These are phyloP conservation scores for Ceratoteleas bidentatus DNA, from an alignment of 1,140 invertebrate species.

Conservation along the genomic window DNA sequence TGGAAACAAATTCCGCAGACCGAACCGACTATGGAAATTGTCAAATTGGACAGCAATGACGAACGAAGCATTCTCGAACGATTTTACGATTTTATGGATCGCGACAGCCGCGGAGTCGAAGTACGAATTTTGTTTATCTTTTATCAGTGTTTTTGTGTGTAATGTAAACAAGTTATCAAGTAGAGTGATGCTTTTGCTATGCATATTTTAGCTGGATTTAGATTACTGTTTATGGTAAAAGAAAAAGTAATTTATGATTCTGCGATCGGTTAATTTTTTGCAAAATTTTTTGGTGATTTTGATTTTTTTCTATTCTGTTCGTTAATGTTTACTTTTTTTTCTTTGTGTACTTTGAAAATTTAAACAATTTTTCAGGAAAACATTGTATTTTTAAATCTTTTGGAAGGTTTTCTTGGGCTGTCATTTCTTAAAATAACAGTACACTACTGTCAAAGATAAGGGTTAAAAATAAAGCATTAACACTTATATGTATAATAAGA, in stretches of 20 bases:
- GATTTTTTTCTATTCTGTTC: not conserved
- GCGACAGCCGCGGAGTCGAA: slow-evolving; percentile 77
- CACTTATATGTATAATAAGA: not conserved
- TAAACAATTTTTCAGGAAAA: not conserved
- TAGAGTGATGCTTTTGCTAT: no score
- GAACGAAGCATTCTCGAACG: slow-evolving; percentile 69
- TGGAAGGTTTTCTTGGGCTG: slow-evolving; percentile 1
- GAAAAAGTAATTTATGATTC: no score
- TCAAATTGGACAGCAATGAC: slow-evolving; percentile 23
- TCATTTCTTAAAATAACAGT: slow-evolving; percentile 27
- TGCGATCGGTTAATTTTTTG: no score
- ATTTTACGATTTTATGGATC: slow-evolving; percentile 76
- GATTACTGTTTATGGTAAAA: no score
- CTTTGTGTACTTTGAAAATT: not conserved
- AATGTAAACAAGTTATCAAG: not conserved
- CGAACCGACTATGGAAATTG: slow-evolving; percentile 11
- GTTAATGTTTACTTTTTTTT: not conserved
- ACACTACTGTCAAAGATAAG: slow-evolving; percentile 3
- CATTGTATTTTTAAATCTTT: not conserved
- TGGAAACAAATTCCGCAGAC: not conserved
- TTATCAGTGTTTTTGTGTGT: not conserved
- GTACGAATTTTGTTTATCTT: slow-evolving; percentile 66
- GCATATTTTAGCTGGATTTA: no score
- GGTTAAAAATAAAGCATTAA: slow-evolving; percentile 11
- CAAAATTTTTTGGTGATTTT: no score